Base-by-base conservation (phyloP, 2,888 invertebrate species). In the Patella ulyssiponensis region DNA sequence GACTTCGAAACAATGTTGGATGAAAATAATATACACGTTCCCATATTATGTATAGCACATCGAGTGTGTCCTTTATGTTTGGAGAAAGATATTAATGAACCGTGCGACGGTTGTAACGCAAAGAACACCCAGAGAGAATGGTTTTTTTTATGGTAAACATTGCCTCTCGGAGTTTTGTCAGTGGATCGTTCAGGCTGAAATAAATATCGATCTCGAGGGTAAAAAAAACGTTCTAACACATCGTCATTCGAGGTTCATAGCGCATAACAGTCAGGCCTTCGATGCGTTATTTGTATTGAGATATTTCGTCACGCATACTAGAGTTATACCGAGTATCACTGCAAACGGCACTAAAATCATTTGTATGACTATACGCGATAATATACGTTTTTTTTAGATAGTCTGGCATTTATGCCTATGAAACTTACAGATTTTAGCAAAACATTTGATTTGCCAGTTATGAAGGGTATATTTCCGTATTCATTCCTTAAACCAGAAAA, bases 401-500 rank as follows among this genome's bases (percentile, higher is more conserved):
- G n/a, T n/a, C 20, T 64, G n/a, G 11, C 4, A 64, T 64, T 64
- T 64, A 64, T 64, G 4, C 3, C 58, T 5, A 64, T 64, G 9
- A n/a, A n/a, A 9, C n/a, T 64, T 9, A 64, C 5, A n/a, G 9
- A 64, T 20, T 64, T n/a, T 64, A 20, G 17, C n/a, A 5, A 17
- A 5, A 58, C 58, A n/a, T 58, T 58, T 20, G 20, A n/a, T 17
- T 58, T 58, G 20, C 58, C 58, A n/a, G n/a, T 64, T 9, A 9
- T n/a, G n/a, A 64, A 64, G 20, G 58, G 58, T 64, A 64, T 11
- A 64, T 64, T 64, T 20, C 58, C 17, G n/a, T 64, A 64, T n/a
- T 7, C 58, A 64, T 64, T 64, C 20, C 20, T 17, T 20, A 64
- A 64, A 20, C 58, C 2, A 20, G 58, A n/a, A n/a, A n/a, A n/a